Evolutionary conservation across 1,140 invertebrate genomes (phyloP), one percentile per base, ranked within the genome.

Genomic region (Dinoponera quadriceps): DNA sequence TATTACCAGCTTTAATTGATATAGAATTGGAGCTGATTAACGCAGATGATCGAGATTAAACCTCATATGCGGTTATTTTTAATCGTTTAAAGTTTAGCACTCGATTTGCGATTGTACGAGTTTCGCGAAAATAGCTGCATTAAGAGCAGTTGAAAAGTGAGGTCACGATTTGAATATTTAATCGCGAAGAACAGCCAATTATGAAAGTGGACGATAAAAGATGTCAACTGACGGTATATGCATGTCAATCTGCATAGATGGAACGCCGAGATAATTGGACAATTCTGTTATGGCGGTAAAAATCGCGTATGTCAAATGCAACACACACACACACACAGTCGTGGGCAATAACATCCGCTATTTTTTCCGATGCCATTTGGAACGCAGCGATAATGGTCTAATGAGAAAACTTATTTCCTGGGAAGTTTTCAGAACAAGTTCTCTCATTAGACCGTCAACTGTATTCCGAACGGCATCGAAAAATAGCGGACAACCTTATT

Each of bases 81-180:
- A 38, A 77, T 77, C 29, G 3, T n/a, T 9, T 33, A 65, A 14
- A 77, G 20, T 77, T 54, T 54, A 54, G 20, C 48, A 20, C n/a
- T 25, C 25, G 7, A 38, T 63, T 74, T 74, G 33, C 27, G 29
- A 62, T 29, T 65, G 14, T n/a, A 22, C 0, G 54, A 54, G 59
- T 55, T 55, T 5, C 7, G 27, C 33, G 51, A 29, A 78, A 78
- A 78, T 78, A 78, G 18, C 51, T 5, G 63, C 51, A 20, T n/a
- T 25, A 20, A 55, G 33, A 57, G 29, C 7, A 14, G 29, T 16
- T 57, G 57, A 69, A 80, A 78, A 80, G 75, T 68, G 62, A 78
- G 75, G 25, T 80, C 75, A 48, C 33, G 44, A 44, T 25, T 33
- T 69, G 25, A 20, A 69, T 69, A 69, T 80, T 69, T 80, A 80